These are phyloP conservation scores for Laticauda colubrina DNA, from an alignment of 2,113 vertebrate genomes.

Conservation along the genomic window DNA sequence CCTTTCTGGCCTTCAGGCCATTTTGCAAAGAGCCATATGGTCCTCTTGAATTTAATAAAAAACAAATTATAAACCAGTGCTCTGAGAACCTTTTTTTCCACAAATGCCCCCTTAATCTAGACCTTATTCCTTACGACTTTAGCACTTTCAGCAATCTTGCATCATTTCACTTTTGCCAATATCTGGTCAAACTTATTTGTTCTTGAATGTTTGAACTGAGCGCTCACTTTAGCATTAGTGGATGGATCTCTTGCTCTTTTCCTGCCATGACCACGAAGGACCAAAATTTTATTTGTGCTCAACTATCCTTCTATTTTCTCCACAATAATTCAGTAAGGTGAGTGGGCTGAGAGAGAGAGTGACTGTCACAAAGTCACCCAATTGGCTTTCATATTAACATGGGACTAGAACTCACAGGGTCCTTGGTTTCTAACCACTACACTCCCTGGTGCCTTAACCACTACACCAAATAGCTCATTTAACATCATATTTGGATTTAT, in stretches of 20 bases:
- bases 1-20: constrained; percentile 8
- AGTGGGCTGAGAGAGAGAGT: neutral
- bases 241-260: neutral
- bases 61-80: neutral
- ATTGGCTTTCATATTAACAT: neutral
- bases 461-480: neutral
- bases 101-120: neutral
- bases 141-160: neutral
- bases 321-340: neutral
- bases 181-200: neutral
- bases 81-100: neutral
- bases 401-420: neutral
- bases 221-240: neutral
- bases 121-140: neutral
- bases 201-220: neutral
- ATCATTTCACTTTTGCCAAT: neutral
- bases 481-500: neutral
- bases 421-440: neutral
- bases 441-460: neutral
- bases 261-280: neutral
- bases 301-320: neutral
- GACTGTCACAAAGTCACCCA: neutral
- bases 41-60: constrained; percentile 1
- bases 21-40: constrained; percentile 5
- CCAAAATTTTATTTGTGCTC: neutral